Evolutionary conservation across 2,797 vertebrate genomes (phyloP).

Genomic region (Microctenopoma stevenorrisi): DNA sequence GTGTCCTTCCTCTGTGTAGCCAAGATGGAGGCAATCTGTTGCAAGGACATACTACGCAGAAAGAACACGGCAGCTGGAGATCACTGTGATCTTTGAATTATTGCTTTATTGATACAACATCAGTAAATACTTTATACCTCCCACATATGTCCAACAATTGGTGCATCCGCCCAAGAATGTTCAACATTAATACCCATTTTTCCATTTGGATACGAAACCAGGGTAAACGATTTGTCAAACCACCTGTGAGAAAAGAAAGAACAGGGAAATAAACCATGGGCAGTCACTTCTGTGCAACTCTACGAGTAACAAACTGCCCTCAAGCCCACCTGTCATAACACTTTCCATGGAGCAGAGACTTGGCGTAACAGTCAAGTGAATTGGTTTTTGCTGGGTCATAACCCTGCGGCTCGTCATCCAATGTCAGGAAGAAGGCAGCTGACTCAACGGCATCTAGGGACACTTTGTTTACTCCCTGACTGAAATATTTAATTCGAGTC

Average conservation of each 20-base stretch:
- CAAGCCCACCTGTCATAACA: constrained; percentile 89
- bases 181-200: constrained; percentile 91
- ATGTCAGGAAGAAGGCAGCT: constrained; percentile 89
- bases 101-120: background rate
- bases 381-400: constrained; percentile 70
- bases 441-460: constrained; percentile 90
- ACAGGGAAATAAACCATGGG: background rate
- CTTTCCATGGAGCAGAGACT: constrained; percentile 93
- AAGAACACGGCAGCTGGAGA: constrained; percentile 11
- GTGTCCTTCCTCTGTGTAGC: constrained; percentile 91
- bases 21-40: constrained; percentile 90
- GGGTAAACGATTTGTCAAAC: constrained; percentile 96
- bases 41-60: constrained; percentile 85
- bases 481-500: constrained; percentile 87
- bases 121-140: constrained; percentile 83
- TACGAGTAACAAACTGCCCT: no score
- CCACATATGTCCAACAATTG: constrained; percentile 94
- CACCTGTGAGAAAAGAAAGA: constrained; percentile 81
- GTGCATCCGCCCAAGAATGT: constrained; percentile 95
- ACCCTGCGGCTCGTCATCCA: constrained; percentile 89
- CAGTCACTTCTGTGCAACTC: background rate
- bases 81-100: background rate
- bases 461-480: constrained; percentile 84
- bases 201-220: constrained; percentile 91
- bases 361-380: constrained; percentile 90